Evolutionary conservation across 1,140 invertebrate species (phyloP), one percentile per base, ranked within the genome.

Genomic region (Camponotus floridanus): DNA sequence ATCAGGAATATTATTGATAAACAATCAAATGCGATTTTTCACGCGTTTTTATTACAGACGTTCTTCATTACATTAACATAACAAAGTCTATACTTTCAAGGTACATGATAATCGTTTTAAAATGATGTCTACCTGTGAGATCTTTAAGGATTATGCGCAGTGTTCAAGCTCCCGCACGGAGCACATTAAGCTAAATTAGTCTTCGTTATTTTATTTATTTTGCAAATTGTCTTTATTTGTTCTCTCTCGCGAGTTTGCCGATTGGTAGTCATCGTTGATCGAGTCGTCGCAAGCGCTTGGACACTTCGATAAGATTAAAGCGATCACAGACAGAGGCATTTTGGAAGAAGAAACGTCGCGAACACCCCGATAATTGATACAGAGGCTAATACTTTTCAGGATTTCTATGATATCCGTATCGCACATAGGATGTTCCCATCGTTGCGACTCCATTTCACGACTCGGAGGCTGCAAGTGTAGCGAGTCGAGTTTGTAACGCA

Each of bases 61-160:
- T 94, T 94, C 57, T 87, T 94, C 92, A 93, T 93, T 94, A 94
- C 91, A 88, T 94, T 94, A 95, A 95, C 93, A 94, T 94, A 95
- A 95, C 94, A 94, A 94, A 95, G 92, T 94, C 92, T 94, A 95
- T 95, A 95, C 93, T 95, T 95, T 95, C 93, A 94, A 94, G 94
- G 94, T 95, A 94, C 93, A 94, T 92, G 93, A 93, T 94, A 90
- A 94, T 94, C 92, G 90, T 93, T 83, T 73, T 94, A 94, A 93
- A 94, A 94, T 94, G 91, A 91, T 92, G 91, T 93, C 91, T 94
- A 94, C 91, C 93, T 93, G 92, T 95, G 93, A 93, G 91, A 94
- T 93, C 91, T 91, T 94, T 91, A 88, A 92, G 84, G 65, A 92
- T 93, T 93, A 92, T 94, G 88, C 92, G 91, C 90, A 94, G 91